phyloP scores from a whole-genome alignment of 2,113 vertebrate genomes.

The Probosciger aterrimus region DNA sequence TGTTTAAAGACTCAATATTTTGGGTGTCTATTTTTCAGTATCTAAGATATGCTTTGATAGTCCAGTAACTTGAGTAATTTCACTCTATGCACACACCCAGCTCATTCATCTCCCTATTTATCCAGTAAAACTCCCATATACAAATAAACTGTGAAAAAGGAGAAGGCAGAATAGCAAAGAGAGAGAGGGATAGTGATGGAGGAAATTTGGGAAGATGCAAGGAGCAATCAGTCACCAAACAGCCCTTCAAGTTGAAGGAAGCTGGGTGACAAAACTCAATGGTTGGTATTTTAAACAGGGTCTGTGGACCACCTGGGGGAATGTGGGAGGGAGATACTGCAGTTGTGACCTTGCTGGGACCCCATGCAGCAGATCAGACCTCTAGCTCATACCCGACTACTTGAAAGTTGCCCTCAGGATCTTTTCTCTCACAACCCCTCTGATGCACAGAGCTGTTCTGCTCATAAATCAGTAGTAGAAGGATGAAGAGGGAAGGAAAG shows the following conservation, averaged over 20 bases:
- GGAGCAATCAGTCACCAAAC: not conserved
- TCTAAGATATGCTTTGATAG: conserved; percentile 33
- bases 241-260: not conserved
- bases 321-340: not conserved
- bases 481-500: not conserved
- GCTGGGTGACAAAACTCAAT: not conserved
- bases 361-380: not conserved
- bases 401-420: not conserved
- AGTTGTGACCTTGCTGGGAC: not conserved
- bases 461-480: not conserved
- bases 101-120: conserved; percentile 32
- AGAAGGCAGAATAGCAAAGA: not conserved
- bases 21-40: conserved; percentile 1
- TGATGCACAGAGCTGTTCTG: not conserved
- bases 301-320: not conserved
- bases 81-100: not conserved
- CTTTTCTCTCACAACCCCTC: not conserved
- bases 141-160: not conserved
- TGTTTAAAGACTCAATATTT: conserved; percentile 19
- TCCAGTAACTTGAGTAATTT: conserved; percentile 37
- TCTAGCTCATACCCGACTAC: not conserved
- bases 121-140: conserved; percentile 15
- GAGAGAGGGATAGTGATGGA: not conserved
- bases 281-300: not conserved
- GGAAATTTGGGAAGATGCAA: not conserved